Evolutionary conservation across 2,797 vertebrate species (phyloP), one percentile per base, ranked within the genome.

Genomic region (Mormyrus hasselquistii): DNA sequence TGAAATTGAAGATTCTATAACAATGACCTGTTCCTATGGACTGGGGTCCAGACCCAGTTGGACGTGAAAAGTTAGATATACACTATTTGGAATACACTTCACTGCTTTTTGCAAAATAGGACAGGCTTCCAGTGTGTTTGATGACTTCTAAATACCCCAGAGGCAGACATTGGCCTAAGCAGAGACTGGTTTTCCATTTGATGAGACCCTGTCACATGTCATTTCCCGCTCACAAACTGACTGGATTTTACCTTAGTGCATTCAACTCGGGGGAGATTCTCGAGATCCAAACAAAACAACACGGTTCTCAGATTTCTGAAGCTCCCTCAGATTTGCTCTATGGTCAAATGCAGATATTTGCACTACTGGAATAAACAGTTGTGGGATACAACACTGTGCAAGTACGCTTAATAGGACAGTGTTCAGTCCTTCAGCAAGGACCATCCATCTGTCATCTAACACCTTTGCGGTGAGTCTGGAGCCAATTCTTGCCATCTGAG

Each of bases 1-100:
- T 89, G 76, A 87, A 88, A 38, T 88, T 91, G 34, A 22, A 22
- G n/a, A 90, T 88, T 83, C 44, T 83, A 79, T 87, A 90, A 59
- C 50, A 41, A 19, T 34, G 34, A 91, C 65, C 89, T 65, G 9
- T 50, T 91, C 89, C 82, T 82, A 79, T 90, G 92, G 92, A 90
- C 47, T 22, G 53, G 0, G 38, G 12, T 69, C 2, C 55, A 34
- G 25, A 9, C 89, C 69, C 16, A 89, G 52, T 38, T 88, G 92
- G 87, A 91, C 12, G 89, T 82, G 50, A 88, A 89, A 52, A 76
- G 57, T 50, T n/a, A 34, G 52, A 41, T 14, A 7, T 9, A 2
- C 87, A 85, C 44, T 73, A 85, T 12, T 41, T 22, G 47, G 53
- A 29, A 89, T 50, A 6, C n/a, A 2, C 19, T 44, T 62, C 49